Percentiles rank a stretch among this genome's conserved stretches.
These are phyloP conservation scores for Dromius quadrimaculatus DNA, from an alignment of 2,888 invertebrate species.

Conservation along the genomic window DNA sequence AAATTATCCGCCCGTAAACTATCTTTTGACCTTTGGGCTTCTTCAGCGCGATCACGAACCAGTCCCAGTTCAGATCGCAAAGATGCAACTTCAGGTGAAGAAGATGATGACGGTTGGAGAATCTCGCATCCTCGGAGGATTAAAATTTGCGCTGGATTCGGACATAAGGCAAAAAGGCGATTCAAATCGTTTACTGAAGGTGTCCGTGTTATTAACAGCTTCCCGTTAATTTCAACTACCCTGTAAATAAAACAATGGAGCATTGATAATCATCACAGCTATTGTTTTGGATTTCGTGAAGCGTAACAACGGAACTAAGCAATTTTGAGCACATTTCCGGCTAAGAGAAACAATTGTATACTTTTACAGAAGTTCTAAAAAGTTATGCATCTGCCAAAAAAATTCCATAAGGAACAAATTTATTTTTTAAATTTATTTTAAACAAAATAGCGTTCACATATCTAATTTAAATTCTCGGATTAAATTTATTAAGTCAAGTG, in stretches of 20 bases:
- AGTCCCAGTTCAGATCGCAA: constrained; percentile 72
- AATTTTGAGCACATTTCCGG: constrained; percentile 5
- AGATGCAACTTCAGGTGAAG: constrained; percentile 67
- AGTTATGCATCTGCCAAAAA: too few species aligned
- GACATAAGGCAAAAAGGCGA: constrained; percentile 73
- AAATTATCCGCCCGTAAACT: constrained; percentile 82
- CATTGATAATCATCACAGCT: not conserved
- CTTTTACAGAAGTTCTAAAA: too few species aligned
- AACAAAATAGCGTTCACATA: too few species aligned
- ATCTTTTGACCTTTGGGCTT: constrained; percentile 74
- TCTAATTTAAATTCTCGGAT: too few species aligned
- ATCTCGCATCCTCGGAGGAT: constrained; percentile 68
- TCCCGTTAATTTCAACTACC: constrained; percentile 85
- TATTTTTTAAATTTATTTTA: too few species aligned
- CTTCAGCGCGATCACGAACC: constrained; percentile 73
- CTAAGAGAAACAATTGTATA: not conserved
- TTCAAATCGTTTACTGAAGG: constrained; percentile 77
- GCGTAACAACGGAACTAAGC: not conserved
- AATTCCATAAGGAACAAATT: too few species aligned
- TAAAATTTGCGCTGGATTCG: constrained; percentile 75
- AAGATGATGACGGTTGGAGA: constrained; percentile 57
- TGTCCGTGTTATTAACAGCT: constrained; percentile 74
- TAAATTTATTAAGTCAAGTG: too few species aligned
- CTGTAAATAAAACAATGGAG: constrained; percentile 65
- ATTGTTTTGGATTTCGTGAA: constrained; percentile 27